These are phyloP conservation scores for Patiria miniata DNA, from an alignment of 35 echinoderm and acorn worm species.

Conservation along the genomic window DNA sequence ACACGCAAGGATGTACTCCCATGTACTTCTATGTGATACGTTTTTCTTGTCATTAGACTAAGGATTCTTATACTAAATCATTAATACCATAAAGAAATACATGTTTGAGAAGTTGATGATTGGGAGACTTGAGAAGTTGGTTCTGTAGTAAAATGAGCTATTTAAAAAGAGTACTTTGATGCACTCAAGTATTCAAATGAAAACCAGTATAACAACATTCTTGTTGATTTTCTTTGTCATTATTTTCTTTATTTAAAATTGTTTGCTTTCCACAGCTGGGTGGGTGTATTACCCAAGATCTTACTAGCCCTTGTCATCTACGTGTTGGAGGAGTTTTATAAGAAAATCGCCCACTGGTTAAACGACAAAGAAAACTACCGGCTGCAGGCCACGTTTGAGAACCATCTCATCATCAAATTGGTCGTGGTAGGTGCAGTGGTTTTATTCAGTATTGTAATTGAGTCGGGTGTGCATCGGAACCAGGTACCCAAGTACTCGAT, in stretches of 20 bases:
- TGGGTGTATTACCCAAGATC: conserved; percentile 82
- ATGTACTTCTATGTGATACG: too few relatives aligned
- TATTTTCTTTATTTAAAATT: neutral
- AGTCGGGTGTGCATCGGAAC: neutral
- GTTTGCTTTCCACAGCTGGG: conserved; percentile 54
- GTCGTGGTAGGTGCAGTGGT: conserved; percentile 69
- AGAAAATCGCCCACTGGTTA: conserved; percentile 87
- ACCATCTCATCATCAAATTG: conserved; percentile 96
- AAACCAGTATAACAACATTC: too few relatives aligned
- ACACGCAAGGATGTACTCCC: too few relatives aligned
- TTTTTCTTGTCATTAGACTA: too few relatives aligned
- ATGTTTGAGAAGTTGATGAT: too few relatives aligned
- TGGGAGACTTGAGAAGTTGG: too few relatives aligned
- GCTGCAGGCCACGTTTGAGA: conserved; percentile 85
- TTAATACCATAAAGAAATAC: too few relatives aligned
- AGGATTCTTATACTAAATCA: too few relatives aligned
- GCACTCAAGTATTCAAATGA: too few relatives aligned
- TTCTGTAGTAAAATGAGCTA: too few relatives aligned
- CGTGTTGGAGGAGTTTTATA: conserved; percentile 65
- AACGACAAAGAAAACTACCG: conserved; percentile 94
- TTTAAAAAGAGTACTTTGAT: too few relatives aligned
- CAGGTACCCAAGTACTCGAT: too few relatives aligned
- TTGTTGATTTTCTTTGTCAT: neutral
- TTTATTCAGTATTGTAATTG: neutral
- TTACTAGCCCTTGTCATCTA: conserved; percentile 71